A percentile compares a stretch with the other conserved stretches of the same genome.
These are phyloP conservation scores for Diphyllodes magnificus DNA, from an alignment of 2,113 vertebrate species.

Conservation along the genomic window DNA sequence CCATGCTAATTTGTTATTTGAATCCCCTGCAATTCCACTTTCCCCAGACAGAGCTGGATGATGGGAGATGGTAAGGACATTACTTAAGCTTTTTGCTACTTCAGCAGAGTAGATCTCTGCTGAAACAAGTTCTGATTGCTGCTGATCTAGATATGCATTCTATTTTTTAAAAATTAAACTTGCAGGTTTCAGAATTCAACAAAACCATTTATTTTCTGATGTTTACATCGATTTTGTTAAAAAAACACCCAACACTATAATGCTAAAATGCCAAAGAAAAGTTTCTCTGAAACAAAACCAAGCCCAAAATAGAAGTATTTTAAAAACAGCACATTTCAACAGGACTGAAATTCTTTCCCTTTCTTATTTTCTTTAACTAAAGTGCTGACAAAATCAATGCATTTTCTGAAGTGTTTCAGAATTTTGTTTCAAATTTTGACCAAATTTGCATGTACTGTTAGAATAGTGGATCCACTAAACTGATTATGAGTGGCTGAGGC, in stretches of 20 bases:
- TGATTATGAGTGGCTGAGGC: neutral
- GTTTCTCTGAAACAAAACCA: neutral
- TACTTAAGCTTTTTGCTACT: neutral
- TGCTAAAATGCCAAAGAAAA: neutral
- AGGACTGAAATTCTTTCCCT: neutral
- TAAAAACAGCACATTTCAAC: neutral
- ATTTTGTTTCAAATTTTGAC: no score
- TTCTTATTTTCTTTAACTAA: neutral
- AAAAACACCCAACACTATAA: neutral
- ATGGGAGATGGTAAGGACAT: neutral
- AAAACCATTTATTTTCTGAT: neutral
- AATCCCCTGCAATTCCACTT: neutral
- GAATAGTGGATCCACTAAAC: neutral
- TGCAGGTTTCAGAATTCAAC: neutral
- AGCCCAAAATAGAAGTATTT: neutral
- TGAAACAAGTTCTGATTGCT: neutral
- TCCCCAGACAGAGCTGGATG: neutral
- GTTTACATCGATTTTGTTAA: neutral
- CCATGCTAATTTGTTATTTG: slow-evolving; percentile 43
- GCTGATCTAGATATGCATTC: neutral
- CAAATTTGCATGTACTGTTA: neutral
- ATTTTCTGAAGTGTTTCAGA: slow-evolving; percentile 18
- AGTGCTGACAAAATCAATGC: slow-evolving; percentile 5
- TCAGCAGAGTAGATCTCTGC: neutral
- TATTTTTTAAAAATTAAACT: neutral